These are phyloP conservation scores for Strigamia transsilvanica DNA, from an alignment of 2,888 invertebrate species.

Conservation along the genomic window DNA sequence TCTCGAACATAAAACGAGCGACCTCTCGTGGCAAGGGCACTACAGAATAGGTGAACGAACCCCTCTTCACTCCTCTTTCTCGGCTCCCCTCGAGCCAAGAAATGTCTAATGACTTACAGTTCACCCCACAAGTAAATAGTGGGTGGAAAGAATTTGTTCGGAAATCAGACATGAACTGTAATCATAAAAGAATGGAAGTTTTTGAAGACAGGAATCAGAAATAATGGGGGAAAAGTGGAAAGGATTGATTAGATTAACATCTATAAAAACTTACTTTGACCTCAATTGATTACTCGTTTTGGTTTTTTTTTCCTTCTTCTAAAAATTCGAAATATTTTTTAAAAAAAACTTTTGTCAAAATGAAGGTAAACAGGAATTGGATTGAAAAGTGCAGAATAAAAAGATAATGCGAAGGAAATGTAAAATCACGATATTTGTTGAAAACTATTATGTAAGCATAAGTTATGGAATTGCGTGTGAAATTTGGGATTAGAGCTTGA, in stretches of 20 bases:
- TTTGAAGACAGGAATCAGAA: neutral
- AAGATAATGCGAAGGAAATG: neutral
- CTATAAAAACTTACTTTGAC: too few species aligned
- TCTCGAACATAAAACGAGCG: conserved; percentile 28
- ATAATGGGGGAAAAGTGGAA: neutral
- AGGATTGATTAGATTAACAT: neutral
- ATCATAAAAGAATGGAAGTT: conserved; percentile 7
- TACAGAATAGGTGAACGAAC: conserved; percentile 17
- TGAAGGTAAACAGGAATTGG: neutral
- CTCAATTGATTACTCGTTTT: too few species aligned
- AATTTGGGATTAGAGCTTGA: neutral
- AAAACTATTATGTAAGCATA: neutral
- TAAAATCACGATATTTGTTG: neutral
- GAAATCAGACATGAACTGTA: conserved; percentile 11
- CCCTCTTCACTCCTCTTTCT: conserved; percentile 9
- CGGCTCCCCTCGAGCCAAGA: neutral
- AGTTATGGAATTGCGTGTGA: neutral
- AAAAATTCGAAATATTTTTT: too few species aligned
- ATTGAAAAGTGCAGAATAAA: neutral
- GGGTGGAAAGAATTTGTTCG: conserved; percentile 19
- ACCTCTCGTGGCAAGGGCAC: conserved; percentile 35
- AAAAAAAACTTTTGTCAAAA: too few species aligned
- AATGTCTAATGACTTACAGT: conserved; percentile 17
- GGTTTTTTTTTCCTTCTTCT: too few species aligned
- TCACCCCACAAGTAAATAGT: conserved; percentile 7